These are phyloP conservation scores for Dermolepida albohirtum DNA, from an alignment of 2,888 invertebrate species.

Conservation along the genomic window DNA sequence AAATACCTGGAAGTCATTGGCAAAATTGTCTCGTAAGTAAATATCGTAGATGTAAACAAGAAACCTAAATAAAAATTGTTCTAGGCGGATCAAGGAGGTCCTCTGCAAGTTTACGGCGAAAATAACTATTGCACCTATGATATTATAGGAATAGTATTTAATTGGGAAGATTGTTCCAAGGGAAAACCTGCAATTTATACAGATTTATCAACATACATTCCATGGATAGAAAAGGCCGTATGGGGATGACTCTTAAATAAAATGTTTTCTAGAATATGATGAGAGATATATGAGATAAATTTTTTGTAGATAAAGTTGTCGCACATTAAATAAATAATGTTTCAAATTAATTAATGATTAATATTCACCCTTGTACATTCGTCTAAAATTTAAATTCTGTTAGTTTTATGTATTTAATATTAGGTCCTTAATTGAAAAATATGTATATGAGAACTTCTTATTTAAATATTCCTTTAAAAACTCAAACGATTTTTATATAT, in stretches of 20 bases:
- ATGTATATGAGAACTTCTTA: no score
- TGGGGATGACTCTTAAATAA: conserved; percentile 54
- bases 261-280: background rate
- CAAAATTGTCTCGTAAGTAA: conserved; percentile 21
- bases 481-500: no score
- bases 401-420: no score
- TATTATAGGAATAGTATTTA: conserved; percentile 64
- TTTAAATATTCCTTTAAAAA: no score
- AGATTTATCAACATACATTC: conserved; percentile 61
- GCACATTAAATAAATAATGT: no score
- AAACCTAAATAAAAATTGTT: conserved; percentile 17
- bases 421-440: no score
- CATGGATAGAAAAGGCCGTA: conserved; percentile 65
- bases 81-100: conserved; percentile 76
- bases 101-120: conserved; percentile 65
- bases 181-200: conserved; percentile 63
- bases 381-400: no score
- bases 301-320: no score
- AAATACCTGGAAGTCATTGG: background rate
- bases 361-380: no score
- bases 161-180: conserved; percentile 64
- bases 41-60: background rate
- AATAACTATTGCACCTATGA: conserved; percentile 62
- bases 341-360: no score
- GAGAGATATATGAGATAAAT: no score